phyloP scores from a whole-genome alignment of 2,797 vertebrate genomes.

The Strix occidentalis region DNA sequence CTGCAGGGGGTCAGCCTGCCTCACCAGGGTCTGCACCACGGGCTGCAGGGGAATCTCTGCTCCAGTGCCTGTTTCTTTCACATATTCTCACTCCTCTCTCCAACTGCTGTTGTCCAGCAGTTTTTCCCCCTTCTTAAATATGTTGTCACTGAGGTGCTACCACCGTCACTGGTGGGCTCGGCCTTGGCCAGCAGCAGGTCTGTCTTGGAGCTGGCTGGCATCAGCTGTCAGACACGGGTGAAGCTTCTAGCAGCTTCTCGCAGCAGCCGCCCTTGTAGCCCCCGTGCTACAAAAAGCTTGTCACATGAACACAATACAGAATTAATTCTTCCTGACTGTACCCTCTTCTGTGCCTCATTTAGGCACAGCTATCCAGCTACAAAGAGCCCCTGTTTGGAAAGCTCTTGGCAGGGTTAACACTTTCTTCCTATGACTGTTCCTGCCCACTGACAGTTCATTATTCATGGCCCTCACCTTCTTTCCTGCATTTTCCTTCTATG shows the following conservation, averaged over 20 bases:
- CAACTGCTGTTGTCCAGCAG: not conserved
- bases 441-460: not conserved
- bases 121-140: not conserved
- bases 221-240: not conserved
- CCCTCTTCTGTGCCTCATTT: not conserved
- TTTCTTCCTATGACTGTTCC: not conserved
- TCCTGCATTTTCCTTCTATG: not conserved
- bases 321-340: not conserved
- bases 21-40: not conserved
- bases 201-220: not conserved
- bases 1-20: not conserved
- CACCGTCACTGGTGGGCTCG: accelerated
- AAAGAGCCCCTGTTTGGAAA: not conserved
- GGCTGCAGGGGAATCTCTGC: not conserved
- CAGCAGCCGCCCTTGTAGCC: not conserved
- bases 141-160: not conserved
- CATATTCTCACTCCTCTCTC: not conserved
- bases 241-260: not conserved
- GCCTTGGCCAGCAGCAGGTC: not conserved
- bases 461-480: not conserved
- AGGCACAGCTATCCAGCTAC: not conserved
- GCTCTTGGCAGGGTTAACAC: not conserved
- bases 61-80: not conserved
- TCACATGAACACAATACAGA: not conserved
- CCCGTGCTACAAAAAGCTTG: not conserved